Percentiles rank a stretch among this genome's conserved stretches.
These are phyloP conservation scores for Neodiprion pinetum DNA, from an alignment of 1,140 invertebrate genomes.

Conservation along the genomic window DNA sequence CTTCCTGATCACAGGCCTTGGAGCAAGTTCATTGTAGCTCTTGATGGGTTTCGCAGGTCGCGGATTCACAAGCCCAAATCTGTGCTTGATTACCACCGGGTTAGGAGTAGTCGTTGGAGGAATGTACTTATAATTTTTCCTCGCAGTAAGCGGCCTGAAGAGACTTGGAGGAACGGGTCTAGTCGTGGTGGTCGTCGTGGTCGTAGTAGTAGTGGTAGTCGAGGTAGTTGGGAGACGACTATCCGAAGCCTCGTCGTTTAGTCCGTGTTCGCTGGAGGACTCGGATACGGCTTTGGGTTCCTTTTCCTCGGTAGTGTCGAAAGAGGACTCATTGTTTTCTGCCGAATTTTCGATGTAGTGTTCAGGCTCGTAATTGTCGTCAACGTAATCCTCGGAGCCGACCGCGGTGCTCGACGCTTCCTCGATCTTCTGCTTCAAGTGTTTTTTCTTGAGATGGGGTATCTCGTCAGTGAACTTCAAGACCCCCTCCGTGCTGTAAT, in stretches of 20 bases:
- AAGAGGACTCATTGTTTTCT: background rate
- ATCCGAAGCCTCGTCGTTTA: background rate
- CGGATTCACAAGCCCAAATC: constrained; percentile 44
- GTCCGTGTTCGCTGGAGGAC: background rate
- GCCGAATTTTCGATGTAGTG: constrained; percentile 40
- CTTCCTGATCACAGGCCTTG: constrained; percentile 54
- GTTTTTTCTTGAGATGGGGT: constrained; percentile 43
- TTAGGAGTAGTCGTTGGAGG: constrained; percentile 53
- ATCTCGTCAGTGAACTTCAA: constrained; percentile 61
- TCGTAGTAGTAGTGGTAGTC: constrained; percentile 21
- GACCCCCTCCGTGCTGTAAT: constrained; percentile 54
- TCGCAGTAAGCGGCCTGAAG: constrained; percentile 47
- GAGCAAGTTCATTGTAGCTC: constrained; percentile 51
- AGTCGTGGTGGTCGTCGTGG: constrained; percentile 32
- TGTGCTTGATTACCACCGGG: constrained; percentile 51
- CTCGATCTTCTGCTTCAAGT: constrained; percentile 31
- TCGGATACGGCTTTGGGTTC: background rate
- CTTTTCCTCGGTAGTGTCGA: background rate
- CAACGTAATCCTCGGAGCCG: constrained; percentile 59
- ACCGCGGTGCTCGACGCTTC: constrained; percentile 20
- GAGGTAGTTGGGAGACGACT: constrained; percentile 6
- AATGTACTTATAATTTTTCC: constrained; percentile 53
- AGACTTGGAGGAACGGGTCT: constrained; percentile 41
- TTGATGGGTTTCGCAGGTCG: constrained; percentile 52
- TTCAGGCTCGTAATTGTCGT: constrained; percentile 65